phyloP scores from a whole-genome alignment of 2,797 vertebrate species.

The Chromobotia macracanthus region DNA sequence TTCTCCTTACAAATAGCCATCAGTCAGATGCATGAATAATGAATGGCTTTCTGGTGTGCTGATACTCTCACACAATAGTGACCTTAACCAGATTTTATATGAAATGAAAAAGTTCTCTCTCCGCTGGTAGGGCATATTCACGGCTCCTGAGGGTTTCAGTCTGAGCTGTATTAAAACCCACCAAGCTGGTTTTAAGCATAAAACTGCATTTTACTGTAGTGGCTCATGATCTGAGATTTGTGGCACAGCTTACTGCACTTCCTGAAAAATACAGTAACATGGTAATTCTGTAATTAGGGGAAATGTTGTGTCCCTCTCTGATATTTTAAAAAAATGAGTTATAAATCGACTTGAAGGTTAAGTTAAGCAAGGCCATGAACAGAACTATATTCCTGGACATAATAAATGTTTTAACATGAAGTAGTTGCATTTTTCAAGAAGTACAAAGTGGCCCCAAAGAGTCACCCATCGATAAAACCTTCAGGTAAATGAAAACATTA shows the following conservation, averaged over 20 bases:
- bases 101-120: slow-evolving; percentile 43
- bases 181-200: slow-evolving; percentile 16
- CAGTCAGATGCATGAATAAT: slow-evolving; percentile 51
- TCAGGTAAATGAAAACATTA: not conserved
- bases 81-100: slow-evolving; percentile 41
- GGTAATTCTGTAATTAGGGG: not conserved
- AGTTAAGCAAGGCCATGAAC: not conserved
- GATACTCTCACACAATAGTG: slow-evolving; percentile 42
- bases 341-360: not conserved
- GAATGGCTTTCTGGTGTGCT: slow-evolving; percentile 39
- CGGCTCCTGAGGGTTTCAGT: slow-evolving; percentile 10
- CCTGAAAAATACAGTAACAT: not conserved
- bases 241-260: not conserved
- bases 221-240: not conserved
- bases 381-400: not conserved
- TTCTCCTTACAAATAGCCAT: slow-evolving; percentile 29
- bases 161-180: slow-evolving; percentile 30
- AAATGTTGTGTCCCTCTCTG: not conserved
- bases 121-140: not conserved
- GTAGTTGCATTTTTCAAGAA: not conserved
- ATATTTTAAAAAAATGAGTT: not conserved
- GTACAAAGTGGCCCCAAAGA: not conserved
- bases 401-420: not conserved
- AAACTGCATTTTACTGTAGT: not conserved
- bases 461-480: not conserved